These are phyloP conservation scores for Ancistrus triradiatus DNA, from an alignment of 2,113 vertebrate species.

Conservation along the genomic window DNA sequence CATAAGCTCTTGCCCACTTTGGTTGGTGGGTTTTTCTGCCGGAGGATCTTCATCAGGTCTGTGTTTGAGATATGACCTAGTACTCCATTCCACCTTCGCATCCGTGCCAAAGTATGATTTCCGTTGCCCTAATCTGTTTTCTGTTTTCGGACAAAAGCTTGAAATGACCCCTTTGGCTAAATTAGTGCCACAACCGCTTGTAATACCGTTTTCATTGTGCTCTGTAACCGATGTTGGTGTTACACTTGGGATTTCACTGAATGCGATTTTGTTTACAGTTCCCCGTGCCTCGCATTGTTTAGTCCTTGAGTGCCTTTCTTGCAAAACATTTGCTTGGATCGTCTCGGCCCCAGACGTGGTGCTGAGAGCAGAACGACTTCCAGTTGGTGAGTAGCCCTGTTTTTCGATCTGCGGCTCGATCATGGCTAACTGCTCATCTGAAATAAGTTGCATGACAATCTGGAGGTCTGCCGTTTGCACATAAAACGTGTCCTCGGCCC, in stretches of 20 bases:
- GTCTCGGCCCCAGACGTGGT: neutral
- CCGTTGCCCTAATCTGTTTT: too few species aligned
- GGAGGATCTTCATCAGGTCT: neutral
- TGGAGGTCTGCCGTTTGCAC: conserved; percentile 68
- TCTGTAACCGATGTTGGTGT: neutral
- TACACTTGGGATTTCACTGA: conserved; percentile 2
- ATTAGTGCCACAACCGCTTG: neutral
- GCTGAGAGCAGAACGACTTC: neutral
- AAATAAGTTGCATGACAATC: conserved; percentile 71
- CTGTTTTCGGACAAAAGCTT: conserved; percentile 14
- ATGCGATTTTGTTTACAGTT: neutral
- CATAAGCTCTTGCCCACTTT: neutral
- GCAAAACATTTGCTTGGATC: conserved; percentile 8
- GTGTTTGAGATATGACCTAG: neutral
- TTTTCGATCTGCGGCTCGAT: conserved; percentile 65
- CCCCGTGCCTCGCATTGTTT: neutral
- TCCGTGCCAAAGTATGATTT: conserved; percentile 4
- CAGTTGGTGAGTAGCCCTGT: conserved; percentile 23
- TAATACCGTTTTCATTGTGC: neutral
- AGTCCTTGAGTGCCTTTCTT: neutral
- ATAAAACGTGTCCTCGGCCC: conserved; percentile 60
- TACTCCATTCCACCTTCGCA: neutral
- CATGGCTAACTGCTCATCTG: conserved; percentile 69
- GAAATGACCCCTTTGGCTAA: conserved; percentile 19
- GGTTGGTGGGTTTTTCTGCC: neutral